Evolutionary conservation across 2,888 invertebrate species (phyloP), one percentile per base, ranked within the genome.

Genomic region (Brenthis ino): DNA sequence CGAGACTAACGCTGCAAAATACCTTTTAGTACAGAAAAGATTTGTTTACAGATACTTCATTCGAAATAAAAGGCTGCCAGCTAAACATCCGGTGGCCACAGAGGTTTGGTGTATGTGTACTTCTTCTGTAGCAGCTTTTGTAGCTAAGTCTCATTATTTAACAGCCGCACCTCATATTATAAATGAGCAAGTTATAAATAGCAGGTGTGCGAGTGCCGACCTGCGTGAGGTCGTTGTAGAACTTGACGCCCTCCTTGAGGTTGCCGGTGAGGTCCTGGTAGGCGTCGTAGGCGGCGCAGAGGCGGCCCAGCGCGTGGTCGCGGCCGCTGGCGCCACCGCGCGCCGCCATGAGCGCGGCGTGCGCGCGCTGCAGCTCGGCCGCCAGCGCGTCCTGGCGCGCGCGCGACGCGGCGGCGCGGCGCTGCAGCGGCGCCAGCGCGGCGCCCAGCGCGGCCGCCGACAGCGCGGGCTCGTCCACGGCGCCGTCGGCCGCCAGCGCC

Each of bases 191-290:
- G 37, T 43, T 11, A 8, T 43, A 43, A 8, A 43, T 11, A 43
- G 37, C 11, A 11, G 8, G 37, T 11, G 37, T 43, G 37, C 2
- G 37, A 37, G 8, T 6, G 37, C 37, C 37, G 37, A 43, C 37
- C 37, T 98, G 94, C 64, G 82, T 82, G 73, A 98, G 93, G 89
- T 98, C 97, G 85, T 97, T 98, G 90, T 98, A 97, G 93, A 99
- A 99, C 93, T 99, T 99, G 69, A 97, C 96, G 74, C 99, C 99
- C 91, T 99, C 99, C 81, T 96, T 95, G 74, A 99, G 94, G 93
- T 99, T 99, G 82, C 95, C 96, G 78, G 96, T 96, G 74, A 99
- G 94, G 87, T 99, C 98, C 82, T 96, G 96, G 93, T 96, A 99
- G 76, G 97, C 96, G 92, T 99, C 99, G 87, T 97, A 96, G 57